Conservation (phyloP, 37 sponge, comb jelly and placozoan genomes). For the Geodia barretti region DNA sequence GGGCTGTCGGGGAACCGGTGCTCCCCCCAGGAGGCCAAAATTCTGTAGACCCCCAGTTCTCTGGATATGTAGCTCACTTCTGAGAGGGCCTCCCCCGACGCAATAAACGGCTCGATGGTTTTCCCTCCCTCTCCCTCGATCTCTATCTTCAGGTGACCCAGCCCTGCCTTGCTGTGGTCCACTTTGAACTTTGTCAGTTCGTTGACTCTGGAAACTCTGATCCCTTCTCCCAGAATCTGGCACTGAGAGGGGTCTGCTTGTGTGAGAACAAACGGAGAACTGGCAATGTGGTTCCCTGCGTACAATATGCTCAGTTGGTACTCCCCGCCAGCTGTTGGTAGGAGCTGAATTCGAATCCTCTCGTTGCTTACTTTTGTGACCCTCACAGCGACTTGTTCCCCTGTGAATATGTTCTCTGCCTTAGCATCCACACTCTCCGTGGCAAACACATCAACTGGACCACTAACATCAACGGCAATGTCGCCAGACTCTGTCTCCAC, state of each 20-base stretch:
- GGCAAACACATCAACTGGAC: conserved; percentile 61
- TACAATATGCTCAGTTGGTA: conserved; percentile 61
- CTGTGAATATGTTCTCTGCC: not conserved
- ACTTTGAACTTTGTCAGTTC: conserved; percentile 52
- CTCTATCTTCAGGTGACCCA: conserved; percentile 63
- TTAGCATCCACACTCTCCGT: not conserved
- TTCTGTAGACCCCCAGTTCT: conserved; percentile 64
- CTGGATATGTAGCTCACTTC: conserved; percentile 62
- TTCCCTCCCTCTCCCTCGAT: conserved; percentile 62
- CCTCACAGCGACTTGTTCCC: not conserved
- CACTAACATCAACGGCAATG: conserved; percentile 61
- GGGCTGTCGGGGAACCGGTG: conserved; percentile 82
- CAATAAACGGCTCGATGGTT: conserved; percentile 59
- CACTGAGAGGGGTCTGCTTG: conserved; percentile 50
- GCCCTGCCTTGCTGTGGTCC: conserved; percentile 75
- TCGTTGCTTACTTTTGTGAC: not conserved
- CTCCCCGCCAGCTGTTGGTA: conserved; percentile 22
- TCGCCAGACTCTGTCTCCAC: conserved; percentile 51
- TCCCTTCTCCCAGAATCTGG: conserved; percentile 71
- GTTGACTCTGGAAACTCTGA: conserved; percentile 28
- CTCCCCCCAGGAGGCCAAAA: conserved; percentile 74
- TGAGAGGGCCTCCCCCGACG: conserved; percentile 46
- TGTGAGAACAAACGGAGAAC: conserved; percentile 74
- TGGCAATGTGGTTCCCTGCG: conserved; percentile 60
- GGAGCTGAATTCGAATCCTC: conserved; percentile 27